Base-by-base conservation (phyloP, 2,113 vertebrate species). In the Tyrannus savana region DNA sequence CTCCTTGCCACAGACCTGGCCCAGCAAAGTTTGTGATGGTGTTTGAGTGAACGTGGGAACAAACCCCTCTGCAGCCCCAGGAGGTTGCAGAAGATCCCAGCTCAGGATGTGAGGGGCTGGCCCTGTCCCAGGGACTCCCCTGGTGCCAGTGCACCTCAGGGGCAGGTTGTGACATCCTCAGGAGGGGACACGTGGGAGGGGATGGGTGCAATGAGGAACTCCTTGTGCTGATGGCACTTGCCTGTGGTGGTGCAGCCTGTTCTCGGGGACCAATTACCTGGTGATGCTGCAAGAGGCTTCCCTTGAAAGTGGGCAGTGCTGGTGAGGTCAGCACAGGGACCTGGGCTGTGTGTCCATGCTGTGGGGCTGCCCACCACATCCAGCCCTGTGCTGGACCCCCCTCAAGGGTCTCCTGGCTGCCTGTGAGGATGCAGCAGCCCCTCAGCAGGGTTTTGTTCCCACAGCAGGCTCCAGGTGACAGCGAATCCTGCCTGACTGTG, bases 171-270 rank as follows among this genome's bases (percentile, higher is more conserved):
- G 74, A 58, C 35, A 42, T 19, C 49, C 42, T 58, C 59, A 73
- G 76, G 44, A 88, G 71, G 60, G 49, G 75, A 92, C 71, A 18
- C 3, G 73, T 74, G 47, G 85, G 88, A 95, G 66, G 81, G 15
- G 19, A 24, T 13, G 49, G 42, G 58, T 64, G 79, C 63, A 37
- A 13, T 12, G 31, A 90, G 47, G 79, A 71, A 76, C 66, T 90
- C 42, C 44, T 27, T 23, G 49, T 83, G 52, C 93, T 87, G 4
- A 1, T 28, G 62, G 62, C 52, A 39, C 64, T 46, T 22, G 41
- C 14, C 50, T 66, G 35, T 19, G 42, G 27, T 37, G 41, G 10
- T 53, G 53, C 58, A 90, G 63, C 44, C 53, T 85, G 62, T 69
- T 68, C 63, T 42, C 4, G 2, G 49, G 33, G 19, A 39, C 46